Percentiles rank a stretch among this genome's conserved stretches.
Conservation (phyloP, 1,140 invertebrate species). For the Helicoverpa armigera region DNA sequence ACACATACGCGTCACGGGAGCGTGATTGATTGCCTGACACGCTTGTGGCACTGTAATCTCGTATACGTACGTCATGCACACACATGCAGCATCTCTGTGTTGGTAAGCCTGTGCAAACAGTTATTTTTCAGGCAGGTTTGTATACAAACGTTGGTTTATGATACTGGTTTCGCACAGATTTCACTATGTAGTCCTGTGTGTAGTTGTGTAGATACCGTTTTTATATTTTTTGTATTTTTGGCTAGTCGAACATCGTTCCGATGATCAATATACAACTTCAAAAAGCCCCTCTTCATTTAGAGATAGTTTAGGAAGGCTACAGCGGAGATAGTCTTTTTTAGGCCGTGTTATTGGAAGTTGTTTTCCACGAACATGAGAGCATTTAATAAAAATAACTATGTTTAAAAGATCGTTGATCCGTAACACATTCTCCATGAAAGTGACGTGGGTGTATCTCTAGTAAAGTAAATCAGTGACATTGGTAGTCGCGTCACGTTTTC, state of each 20-base stretch:
- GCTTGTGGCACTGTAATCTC: conserved; percentile 31
- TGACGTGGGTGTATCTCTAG: background rate
- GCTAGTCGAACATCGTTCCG: no score
- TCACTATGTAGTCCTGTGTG: no score
- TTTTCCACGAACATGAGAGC: no score
- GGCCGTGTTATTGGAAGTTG: no score
- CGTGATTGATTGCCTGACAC: conserved; percentile 44
- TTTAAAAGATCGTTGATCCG: background rate
- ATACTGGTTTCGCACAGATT: background rate
- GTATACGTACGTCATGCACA: background rate
- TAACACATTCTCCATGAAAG: background rate
- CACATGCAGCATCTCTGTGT: background rate
- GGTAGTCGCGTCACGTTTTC: conserved; percentile 25
- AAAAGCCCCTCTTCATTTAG: no score
- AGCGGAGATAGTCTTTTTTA: no score
- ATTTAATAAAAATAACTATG: no score
- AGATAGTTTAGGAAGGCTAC: no score
- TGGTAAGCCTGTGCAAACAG: background rate
- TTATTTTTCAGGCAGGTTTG: conserved; percentile 12
- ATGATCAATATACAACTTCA: no score
- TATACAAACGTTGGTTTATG: background rate
- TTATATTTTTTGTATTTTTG: no score
- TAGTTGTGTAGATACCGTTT: no score
- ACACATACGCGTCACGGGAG: conserved; percentile 29
- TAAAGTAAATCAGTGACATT: background rate